Conservation (phyloP, 2,797 vertebrate species). For the Danio tinwini region DNA sequence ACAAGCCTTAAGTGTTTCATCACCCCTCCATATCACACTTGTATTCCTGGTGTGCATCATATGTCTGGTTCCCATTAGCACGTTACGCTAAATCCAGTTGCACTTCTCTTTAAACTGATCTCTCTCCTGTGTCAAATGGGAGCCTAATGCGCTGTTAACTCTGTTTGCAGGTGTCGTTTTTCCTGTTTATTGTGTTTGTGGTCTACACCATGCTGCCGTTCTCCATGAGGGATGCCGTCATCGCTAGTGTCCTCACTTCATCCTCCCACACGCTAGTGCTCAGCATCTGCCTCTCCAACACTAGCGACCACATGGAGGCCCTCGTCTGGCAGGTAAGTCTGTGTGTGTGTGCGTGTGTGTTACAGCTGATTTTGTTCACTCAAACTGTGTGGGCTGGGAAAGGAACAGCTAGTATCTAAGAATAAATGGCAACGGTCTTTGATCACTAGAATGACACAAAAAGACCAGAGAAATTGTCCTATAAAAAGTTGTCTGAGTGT, state of each 20-base stretch:
- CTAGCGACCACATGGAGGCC: slow-evolving; percentile 80
- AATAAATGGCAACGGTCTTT: slow-evolving; percentile 28
- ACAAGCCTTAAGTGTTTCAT: neutral
- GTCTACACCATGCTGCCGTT: slow-evolving; percentile 98
- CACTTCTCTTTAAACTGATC: neutral
- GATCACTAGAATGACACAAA: slow-evolving; percentile 15
- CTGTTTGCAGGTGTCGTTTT: slow-evolving; percentile 89
- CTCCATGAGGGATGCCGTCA: slow-evolving; percentile 93
- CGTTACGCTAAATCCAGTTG: neutral
- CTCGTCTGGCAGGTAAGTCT: slow-evolving; percentile 92
- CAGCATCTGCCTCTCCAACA: slow-evolving; percentile 85
- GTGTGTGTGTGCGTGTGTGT: slow-evolving; percentile 25
- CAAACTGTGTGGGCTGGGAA: slow-evolving; percentile 30
- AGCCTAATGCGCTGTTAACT: slow-evolving; percentile 15
- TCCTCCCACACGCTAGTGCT: slow-evolving; percentile 93
- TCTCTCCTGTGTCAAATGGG: slow-evolving; percentile 1
- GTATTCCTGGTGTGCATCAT: neutral
- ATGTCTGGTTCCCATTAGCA: neutral
- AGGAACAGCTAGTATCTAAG: slow-evolving; percentile 29
- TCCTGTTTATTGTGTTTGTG: slow-evolving; percentile 96
- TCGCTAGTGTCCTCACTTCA: slow-evolving; percentile 91
- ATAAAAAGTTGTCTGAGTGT: slow-evolving; percentile 14
- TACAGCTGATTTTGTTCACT: slow-evolving; percentile 11
- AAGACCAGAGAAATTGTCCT: slow-evolving; percentile 19
- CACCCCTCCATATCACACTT: neutral